Evolutionary conservation across 2,797 vertebrate species (phyloP).

Genomic region (Crax fasciolata): DNA sequence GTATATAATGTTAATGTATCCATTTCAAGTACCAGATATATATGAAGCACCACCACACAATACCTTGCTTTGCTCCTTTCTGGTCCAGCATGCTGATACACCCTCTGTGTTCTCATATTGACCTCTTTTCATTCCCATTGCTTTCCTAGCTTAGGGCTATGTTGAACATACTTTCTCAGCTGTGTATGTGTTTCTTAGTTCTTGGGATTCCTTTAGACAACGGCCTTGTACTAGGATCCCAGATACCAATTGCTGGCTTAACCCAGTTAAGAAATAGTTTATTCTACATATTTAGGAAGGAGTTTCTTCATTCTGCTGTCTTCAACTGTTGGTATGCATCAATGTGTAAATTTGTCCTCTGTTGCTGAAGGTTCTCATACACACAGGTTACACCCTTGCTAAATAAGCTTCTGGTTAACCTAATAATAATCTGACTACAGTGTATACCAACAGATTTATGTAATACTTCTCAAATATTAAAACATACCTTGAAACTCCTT

Average conservation of each 20-base stretch:
- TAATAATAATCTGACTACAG: neutral
- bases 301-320: neutral
- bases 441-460: neutral
- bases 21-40: neutral
- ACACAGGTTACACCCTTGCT: neutral
- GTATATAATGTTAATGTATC: neutral
- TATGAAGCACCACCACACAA: neutral
- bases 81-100: neutral
- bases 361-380: neutral
- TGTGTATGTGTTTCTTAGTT: neutral
- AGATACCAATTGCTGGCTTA: neutral
- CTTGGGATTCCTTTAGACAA: neutral
- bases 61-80: neutral
- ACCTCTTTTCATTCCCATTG: neutral
- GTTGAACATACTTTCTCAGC: neutral
- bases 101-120: neutral
- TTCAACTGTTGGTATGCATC: neutral
- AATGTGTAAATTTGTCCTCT: neutral
- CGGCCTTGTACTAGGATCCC: fast-evolving
- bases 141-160: neutral
- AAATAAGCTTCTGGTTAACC: neutral
- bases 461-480: neutral
- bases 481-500: neutral
- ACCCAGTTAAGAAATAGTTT: neutral
- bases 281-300: neutral